phyloP scores from a whole-genome alignment of 2,888 invertebrate genomes.

The Folsomia manolachei region DNA sequence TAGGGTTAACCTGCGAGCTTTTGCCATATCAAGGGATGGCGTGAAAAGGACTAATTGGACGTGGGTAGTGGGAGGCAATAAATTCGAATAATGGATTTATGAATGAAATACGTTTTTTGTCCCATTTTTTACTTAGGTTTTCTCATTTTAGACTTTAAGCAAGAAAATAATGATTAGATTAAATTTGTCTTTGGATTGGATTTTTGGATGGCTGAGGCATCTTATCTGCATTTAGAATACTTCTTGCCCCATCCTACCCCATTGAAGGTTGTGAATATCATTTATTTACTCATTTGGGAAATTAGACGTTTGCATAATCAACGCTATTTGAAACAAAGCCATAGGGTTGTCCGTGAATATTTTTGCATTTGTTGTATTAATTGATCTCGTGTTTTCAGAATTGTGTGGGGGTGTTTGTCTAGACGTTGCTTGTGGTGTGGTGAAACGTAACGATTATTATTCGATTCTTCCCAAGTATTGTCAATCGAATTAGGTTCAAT shows the following conservation, averaged over 20 bases:
- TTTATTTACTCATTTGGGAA: not conserved
- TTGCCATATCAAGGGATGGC: too few species aligned
- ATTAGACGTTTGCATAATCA: not conserved
- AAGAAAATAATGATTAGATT: not conserved
- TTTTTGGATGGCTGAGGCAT: not conserved
- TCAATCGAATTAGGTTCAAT: too few species aligned
- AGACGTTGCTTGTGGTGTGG: not conserved
- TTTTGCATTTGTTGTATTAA: not conserved
- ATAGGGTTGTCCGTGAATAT: not conserved
- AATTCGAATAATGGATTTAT: not conserved
- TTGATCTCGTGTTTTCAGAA: not conserved
- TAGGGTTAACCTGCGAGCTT: too few species aligned
- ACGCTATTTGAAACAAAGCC: not conserved
- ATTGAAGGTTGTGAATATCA: not conserved
- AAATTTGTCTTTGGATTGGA: not conserved
- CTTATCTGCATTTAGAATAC: not conserved
- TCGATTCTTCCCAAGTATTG: too few species aligned
- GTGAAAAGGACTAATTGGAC: not conserved
- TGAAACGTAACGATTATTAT: not conserved
- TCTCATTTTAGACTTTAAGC: not conserved
- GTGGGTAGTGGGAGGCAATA: not conserved
- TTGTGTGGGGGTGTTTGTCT: not conserved
- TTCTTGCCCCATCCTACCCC: not conserved
- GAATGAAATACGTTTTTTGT: not conserved
- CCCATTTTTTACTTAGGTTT: not conserved